Conservation (phyloP, 2,797 vertebrate species). For the Parambassis ranga region DNA sequence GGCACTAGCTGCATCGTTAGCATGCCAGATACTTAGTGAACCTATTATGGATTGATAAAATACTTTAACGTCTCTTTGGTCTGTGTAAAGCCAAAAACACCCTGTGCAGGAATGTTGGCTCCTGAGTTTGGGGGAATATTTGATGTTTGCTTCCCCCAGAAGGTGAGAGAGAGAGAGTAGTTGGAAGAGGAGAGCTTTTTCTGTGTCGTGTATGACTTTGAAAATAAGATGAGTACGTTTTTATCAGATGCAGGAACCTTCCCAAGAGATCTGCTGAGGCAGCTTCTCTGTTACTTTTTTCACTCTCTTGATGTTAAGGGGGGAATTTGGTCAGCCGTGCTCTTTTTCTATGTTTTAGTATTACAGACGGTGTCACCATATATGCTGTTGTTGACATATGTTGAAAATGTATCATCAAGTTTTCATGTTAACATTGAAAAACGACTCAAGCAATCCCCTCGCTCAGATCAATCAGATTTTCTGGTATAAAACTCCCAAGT, state of each 20-base stretch:
- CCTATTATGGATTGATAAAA: not conserved
- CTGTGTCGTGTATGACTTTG: constrained; percentile 11
- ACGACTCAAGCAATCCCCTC: too few species aligned
- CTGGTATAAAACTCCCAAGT: too few species aligned
- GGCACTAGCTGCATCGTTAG: not conserved
- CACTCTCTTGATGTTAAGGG: not conserved
- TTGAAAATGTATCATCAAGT: too few species aligned
- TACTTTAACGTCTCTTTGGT: not conserved
- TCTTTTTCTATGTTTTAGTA: not conserved
- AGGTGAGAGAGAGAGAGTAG: constrained; percentile 12
- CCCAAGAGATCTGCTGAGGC: constrained; percentile 38
- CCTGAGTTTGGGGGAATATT: constrained; percentile 7
- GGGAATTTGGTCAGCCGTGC: not conserved
- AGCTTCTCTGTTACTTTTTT: not conserved
- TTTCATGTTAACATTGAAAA: too few species aligned
- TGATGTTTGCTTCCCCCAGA: constrained; percentile 18
- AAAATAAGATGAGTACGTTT: constrained; percentile 20
- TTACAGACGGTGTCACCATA: too few species aligned
- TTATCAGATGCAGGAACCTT: constrained; percentile 12
- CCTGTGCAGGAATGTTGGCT: constrained; percentile 7
- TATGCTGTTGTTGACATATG: too few species aligned
- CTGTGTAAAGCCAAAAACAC: not conserved
- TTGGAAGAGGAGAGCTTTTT: not conserved
- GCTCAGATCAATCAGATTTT: not conserved
- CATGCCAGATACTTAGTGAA: not conserved